Evolutionary conservation across 2,113 vertebrate species (phyloP), one percentile per base, ranked within the genome.

Genomic region (Acrocephalus kingi): DNA sequence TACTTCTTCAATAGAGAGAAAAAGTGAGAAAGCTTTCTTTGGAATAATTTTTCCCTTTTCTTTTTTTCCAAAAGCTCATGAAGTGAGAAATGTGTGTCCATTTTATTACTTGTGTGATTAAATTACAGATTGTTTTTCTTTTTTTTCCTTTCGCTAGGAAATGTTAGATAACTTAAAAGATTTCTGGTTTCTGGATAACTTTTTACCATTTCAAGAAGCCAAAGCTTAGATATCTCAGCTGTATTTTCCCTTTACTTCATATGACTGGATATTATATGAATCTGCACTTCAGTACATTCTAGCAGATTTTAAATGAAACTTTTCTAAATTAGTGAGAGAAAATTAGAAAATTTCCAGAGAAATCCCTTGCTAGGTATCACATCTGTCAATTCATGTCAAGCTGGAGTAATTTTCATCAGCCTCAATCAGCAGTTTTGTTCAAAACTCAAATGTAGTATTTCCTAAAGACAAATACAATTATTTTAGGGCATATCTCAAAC

Each of bases 401-500:
- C 59, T 67, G 62, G 56, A 95, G 82, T 77, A 79, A 82, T 92
- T 96, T 93, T 93, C 92, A 66, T 86, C 64, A 95, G 46, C 59
- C 68, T 78, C 30, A 43, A 73, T 89, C 87, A 93, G 72, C 82
- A 89, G 49, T 95, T 97, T 95, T 80, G 45, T 95, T 95, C 80
- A 78, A 89, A 96, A 96, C 56, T 94, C 67, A 94, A 96, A 90
- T 63, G 88, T 78, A 92, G 16, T 94, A 62, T 97, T 97, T 97
- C 89, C 95, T 96, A 51, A 96, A 88, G 74, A 80, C 89, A 97
- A 96, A 96, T 91, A 78, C 28, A 90, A 55, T 95, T 94, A 73
- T 94, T 94, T 93, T 71, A 93, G 78, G 73, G 52, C 43, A 58
- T 83, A 74, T 69, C 75, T 89, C 49, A 77, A 90, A 91, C 76